Evolutionary conservation across 2,888 invertebrate species (phyloP).

Genomic region (Hemistola chrysoprasaria): DNA sequence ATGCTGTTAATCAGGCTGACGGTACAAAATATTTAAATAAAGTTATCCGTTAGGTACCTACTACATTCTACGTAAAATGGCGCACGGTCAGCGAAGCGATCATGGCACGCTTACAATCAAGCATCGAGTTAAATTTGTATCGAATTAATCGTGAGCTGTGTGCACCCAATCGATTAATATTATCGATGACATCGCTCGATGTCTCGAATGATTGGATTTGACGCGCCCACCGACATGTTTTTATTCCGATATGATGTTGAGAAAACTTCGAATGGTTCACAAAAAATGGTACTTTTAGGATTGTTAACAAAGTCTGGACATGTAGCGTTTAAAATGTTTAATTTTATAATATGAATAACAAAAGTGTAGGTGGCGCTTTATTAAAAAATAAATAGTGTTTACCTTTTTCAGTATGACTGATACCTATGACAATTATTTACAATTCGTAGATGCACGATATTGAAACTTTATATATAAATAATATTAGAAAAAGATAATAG

Average conservation of each 20-base stretch:
- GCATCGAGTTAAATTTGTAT: slow-evolving; percentile 30
- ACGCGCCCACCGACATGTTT: slow-evolving; percentile 40
- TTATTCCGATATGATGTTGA: slow-evolving; percentile 37
- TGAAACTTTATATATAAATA: too few species aligned
- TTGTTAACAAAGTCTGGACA: slow-evolving; percentile 2
- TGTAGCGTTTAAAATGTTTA: too few species aligned
- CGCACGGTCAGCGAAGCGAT: slow-evolving; percentile 19
- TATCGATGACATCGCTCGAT: slow-evolving; percentile 33
- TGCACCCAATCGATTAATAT: slow-evolving; percentile 37
- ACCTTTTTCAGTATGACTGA: too few species aligned
- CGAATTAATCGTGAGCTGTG: slow-evolving; percentile 35
- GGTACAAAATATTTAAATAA: slow-evolving; percentile 2
- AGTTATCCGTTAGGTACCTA: slow-evolving; percentile 4
- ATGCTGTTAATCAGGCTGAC: too few species aligned
- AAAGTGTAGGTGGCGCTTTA: too few species aligned
- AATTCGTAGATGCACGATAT: too few species aligned
- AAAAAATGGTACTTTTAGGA: slow-evolving; percentile 12
- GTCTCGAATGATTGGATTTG: slow-evolving; percentile 39
- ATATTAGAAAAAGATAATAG: too few species aligned
- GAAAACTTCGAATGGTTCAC: slow-evolving; percentile 18
- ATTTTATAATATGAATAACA: too few species aligned
- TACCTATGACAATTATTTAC: too few species aligned
- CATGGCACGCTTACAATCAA: slow-evolving; percentile 27
- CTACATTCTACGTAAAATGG: slow-evolving; percentile 12
- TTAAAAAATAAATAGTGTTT: too few species aligned